Evolutionary conservation across 2,797 vertebrate genomes (phyloP), one percentile per base, ranked within the genome.

Genomic region (Acipenser ruthenus): DNA sequence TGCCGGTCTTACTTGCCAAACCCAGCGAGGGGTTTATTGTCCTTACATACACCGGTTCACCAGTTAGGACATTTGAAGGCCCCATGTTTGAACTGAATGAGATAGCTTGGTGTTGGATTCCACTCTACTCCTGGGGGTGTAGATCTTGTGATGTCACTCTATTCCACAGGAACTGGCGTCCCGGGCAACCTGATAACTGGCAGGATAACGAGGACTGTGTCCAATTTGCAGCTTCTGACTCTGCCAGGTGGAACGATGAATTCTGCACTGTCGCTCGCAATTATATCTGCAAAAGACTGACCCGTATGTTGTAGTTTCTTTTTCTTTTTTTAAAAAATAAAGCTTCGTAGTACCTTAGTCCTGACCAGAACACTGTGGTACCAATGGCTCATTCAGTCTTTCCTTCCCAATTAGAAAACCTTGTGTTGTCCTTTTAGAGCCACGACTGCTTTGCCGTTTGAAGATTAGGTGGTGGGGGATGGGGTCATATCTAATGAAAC

Each of bases 171-270:
- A 58, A 76, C 66, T 91, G 90, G 90, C 72, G 8, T 18, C 4
- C 6, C 0, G 82, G 82, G 9, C 86, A 90, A 74, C 90, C 90
- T 12, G 89, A 91, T 66, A 83, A 91, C 80, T 89, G 77, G 77
- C 15, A 83, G 65, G 3, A 64, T 1, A 66, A 87, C 0, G 89
- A 91, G 74, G 88, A 91, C 78, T 91, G 90, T 10, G 71, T 78
- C 0, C 73, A 85, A 12, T 51, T 90, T 12, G 73, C 61, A 0
- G 86, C 86, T 18, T 0, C 0, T 0, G n/a, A 80, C 0, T 10
- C 88, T 0, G 90, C 89, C 10, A 78, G 63, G 64, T 18, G 89
- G 48, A 86, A 83, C 0, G 90, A 91, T 48, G 77, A 84, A 8
- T 60, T 70, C 58, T 91, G 90, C 72, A 72, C 79, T 1, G 0